phyloP scores from a whole-genome alignment of 2,888 invertebrate genomes.

The Plebejus melissa region DNA sequence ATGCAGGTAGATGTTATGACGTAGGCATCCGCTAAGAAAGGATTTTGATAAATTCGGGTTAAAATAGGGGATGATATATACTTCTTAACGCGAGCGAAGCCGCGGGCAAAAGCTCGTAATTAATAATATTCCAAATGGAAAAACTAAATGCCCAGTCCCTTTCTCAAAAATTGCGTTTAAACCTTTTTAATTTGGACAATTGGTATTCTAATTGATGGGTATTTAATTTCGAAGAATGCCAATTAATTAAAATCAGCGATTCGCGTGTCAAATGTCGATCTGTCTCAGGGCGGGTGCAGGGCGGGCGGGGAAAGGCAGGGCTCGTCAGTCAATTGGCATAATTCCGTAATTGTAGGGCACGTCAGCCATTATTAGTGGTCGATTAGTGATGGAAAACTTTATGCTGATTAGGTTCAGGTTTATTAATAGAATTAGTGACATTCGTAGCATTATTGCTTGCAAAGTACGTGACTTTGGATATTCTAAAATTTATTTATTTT shows the following conservation, averaged over 20 bases:
- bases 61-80: too few relatives aligned
- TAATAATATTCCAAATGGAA: neutral
- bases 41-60: too few relatives aligned
- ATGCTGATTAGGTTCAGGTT: neutral
- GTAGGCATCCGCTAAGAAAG: too few relatives aligned
- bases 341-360: neutral
- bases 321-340: neutral
- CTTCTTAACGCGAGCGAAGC: too few relatives aligned
- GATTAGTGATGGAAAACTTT: neutral
- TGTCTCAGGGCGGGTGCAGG: neutral
- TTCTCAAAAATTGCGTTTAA: neutral
- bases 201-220: neutral
- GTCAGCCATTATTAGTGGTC: neutral
- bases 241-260: conserved; percentile 7
- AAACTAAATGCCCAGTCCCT: neutral
- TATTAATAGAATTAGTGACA: neutral
- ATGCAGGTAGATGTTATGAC: too few relatives aligned
- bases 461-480: neutral
- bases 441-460: neutral
- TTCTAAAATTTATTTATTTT: too few relatives aligned
- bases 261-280: conserved; percentile 9
- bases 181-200: neutral
- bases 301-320: neutral
- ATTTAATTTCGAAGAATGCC: neutral
- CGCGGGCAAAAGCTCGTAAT: too few relatives aligned